phyloP scores from a whole-genome alignment of 37 sponge, comb jelly and placozoan species.

The Oopsacas minuta region DNA sequence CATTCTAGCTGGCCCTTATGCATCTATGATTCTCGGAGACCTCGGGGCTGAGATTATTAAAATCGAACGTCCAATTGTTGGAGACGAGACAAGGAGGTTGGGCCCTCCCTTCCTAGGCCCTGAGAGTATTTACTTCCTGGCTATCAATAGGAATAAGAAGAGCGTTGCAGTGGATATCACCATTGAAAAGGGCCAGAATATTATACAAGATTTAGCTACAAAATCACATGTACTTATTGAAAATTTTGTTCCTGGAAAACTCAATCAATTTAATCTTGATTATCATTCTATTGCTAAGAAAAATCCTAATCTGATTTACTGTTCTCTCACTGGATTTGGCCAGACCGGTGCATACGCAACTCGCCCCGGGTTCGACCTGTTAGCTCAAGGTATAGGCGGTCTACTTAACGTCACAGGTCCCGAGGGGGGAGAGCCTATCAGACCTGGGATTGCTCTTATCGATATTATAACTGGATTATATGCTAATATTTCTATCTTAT shows the following conservation, averaged over 20 bases:
- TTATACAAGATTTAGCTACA: constrained; percentile 26
- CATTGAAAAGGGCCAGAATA: background rate
- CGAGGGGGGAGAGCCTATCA: constrained; percentile 50
- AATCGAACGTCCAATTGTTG: constrained; percentile 49
- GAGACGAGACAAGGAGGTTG: constrained; percentile 64
- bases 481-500: constrained; percentile 44
- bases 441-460: constrained; percentile 58
- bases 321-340: constrained; percentile 67
- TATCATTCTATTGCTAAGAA: constrained; percentile 21
- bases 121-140: constrained; percentile 57
- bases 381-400: constrained; percentile 44
- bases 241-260: constrained; percentile 53
- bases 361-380: constrained; percentile 54
- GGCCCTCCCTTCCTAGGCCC: constrained; percentile 54
- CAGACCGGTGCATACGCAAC: constrained; percentile 41
- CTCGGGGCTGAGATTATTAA: constrained; percentile 71
- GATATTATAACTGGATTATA: constrained; percentile 65
- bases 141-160: constrained; percentile 69
- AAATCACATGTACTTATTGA: constrained; percentile 46
- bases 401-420: constrained; percentile 63
- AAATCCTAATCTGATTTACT: constrained; percentile 42
- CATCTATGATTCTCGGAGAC: constrained; percentile 57
- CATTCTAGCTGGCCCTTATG: constrained; percentile 64
- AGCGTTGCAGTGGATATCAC: background rate
- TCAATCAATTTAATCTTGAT: constrained; percentile 36